Evolutionary conservation across 2,113 vertebrate genomes (phyloP), one percentile per base, ranked within the genome.

Genomic region (Panthera leo): DNA sequence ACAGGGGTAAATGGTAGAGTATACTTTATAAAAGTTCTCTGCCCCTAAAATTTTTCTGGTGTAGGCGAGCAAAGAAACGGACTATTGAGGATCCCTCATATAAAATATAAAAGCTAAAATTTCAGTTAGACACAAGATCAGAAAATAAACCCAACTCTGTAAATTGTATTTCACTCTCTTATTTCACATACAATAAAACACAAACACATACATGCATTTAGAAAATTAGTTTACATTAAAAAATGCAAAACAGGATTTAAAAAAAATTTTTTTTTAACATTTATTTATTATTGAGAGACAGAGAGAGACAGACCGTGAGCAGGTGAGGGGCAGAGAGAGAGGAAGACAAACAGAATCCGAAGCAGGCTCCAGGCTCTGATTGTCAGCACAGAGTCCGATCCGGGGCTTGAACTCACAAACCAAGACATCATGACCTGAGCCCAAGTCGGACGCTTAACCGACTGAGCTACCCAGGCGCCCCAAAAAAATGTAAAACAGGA

Each of bases 41-140:
- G 16, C 16, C 16, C 51, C 31, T 3, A 2, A 42, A 13, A 70
- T 23, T 36, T 68, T 70, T 36, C 15, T 48, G 79, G 16, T 21
- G 11, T 8, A 82, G 15, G 18, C 2, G 14, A 31, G 21, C 51
- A 23, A 42, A 55, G 42, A 42, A 68, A 80, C 16, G 5, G 83
- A 55, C 83, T 42, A n/a, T 0, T 9, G 42, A 87, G n/a, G 27
- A n/a, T n/a, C 53, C n/a, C n/a, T 82, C 42, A 73, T 36, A 82
- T 65, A 92, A 92, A 82, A 36, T n/a, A 82, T n/a, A 75, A 91
- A 85, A 91, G 25, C 45, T 75, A 42, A 94, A 71, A 80, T 68
- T 27, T 85, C 71, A 90, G 51, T 85, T 14, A 86, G 0, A 25
- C 3, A 65, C 0, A 0, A 93, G 91, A 5, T 92, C 34, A 92